Evolutionary conservation across 2,888 invertebrate genomes (phyloP).

Genomic region (Platynereis dumerilii): DNA sequence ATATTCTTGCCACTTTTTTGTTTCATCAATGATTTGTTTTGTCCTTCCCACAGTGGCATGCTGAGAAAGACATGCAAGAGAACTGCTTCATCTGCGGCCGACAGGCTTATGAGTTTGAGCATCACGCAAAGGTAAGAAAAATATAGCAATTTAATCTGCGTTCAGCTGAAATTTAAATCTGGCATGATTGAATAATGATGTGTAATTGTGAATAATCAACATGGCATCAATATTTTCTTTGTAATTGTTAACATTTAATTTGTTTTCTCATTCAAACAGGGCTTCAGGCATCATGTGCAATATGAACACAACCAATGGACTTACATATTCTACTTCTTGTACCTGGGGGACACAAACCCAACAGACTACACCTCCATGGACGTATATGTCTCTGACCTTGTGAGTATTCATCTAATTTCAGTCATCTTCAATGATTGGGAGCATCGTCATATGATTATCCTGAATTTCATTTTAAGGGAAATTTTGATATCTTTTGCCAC

Average conservation of each 20-base stretch:
- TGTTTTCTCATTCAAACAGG: constrained; percentile 4
- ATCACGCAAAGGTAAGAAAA: constrained; percentile 10
- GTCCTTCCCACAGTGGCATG: constrained; percentile 12
- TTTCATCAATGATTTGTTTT: too few species aligned
- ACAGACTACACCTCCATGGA: constrained; percentile 18
- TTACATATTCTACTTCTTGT: constrained; percentile 20
- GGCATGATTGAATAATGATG: neutral
- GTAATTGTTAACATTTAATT: too few species aligned
- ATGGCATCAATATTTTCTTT: neutral
- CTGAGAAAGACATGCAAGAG: constrained; percentile 21
- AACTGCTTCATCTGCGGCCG: constrained; percentile 16
- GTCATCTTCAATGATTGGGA: too few species aligned
- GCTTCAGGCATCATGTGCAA: constrained; percentile 13
- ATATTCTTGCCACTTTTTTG: too few species aligned
- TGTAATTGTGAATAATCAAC: neutral
- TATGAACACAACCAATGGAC: constrained; percentile 21
- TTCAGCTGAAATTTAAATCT: neutral
- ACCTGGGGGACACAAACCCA: constrained; percentile 13
- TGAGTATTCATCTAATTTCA: too few species aligned
- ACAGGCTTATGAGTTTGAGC: constrained; percentile 22
- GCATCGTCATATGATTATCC: too few species aligned
- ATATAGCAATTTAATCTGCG: neutral
- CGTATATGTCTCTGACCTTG: constrained; percentile 10
- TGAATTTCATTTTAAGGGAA: too few species aligned
- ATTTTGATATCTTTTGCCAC: too few species aligned